These are phyloP conservation scores for Perizoma flavofasciatum DNA, from an alignment of 2,888 invertebrate genomes.

Conservation along the genomic window DNA sequence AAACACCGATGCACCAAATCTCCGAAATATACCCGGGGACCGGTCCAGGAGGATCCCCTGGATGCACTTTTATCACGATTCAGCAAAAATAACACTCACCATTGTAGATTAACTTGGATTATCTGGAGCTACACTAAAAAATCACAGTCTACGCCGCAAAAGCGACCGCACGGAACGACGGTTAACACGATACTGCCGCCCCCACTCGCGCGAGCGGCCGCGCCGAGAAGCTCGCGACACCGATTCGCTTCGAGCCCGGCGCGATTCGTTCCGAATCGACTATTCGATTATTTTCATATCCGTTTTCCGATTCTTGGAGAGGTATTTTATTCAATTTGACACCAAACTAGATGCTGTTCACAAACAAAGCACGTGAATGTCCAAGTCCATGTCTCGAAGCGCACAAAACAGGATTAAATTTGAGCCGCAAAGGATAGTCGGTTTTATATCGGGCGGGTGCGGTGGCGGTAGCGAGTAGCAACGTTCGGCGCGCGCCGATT, in stretches of 20 bases:
- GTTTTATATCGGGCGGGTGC: constrained; percentile 88
- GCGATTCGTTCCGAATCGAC: constrained; percentile 77
- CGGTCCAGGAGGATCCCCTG: constrained; percentile 55
- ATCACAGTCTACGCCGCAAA: constrained; percentile 83
- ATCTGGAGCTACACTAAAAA: constrained; percentile 84
- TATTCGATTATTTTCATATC: constrained; percentile 79
- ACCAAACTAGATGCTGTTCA: constrained; percentile 58
- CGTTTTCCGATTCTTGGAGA: constrained; percentile 59
- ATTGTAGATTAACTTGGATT: constrained; percentile 85
- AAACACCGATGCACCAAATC: constrained; percentile 78
- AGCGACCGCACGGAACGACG: constrained; percentile 83
- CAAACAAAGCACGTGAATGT: constrained; percentile 64
- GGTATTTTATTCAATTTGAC: constrained; percentile 43
- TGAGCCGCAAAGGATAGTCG: constrained; percentile 85
- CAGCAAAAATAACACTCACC: constrained; percentile 81
- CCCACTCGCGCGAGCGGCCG: constrained; percentile 81
- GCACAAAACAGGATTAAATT: constrained; percentile 84
- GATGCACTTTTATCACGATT: constrained; percentile 71
- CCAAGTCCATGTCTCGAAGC: constrained; percentile 82
- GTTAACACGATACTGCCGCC: constrained; percentile 85
- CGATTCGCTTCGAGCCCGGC: constrained; percentile 73
- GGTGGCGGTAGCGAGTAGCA: constrained; percentile 86
- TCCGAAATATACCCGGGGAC: constrained; percentile 72
- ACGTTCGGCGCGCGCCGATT: constrained; percentile 89
- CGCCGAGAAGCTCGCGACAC: constrained; percentile 76